phyloP scores from a whole-genome alignment of 2,113 vertebrate species.

The Ophthalmolycus amberensis region DNA sequence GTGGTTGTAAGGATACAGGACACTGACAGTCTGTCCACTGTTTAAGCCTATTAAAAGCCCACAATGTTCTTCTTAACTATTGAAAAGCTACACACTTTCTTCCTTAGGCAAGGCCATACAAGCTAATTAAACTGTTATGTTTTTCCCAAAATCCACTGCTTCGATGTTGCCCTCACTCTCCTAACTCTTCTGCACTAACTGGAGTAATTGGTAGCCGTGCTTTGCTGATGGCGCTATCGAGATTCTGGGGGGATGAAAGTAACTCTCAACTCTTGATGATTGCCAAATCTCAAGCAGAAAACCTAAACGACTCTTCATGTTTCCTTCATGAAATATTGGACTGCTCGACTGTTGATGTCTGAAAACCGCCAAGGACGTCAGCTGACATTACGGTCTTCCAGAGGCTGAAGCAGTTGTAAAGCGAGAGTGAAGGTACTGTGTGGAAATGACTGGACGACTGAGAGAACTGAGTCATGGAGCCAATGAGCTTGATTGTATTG shows the following conservation, averaged over 20 bases:
- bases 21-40: background rate
- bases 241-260: slow-evolving; percentile 50
- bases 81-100: background rate
- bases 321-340: slow-evolving; percentile 1
- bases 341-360: slow-evolving; percentile 1
- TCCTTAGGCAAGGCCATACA: background rate
- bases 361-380: background rate
- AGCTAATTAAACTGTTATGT: slow-evolving; percentile 34
- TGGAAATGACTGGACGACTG: background rate
- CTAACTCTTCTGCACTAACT: slow-evolving; percentile 34
- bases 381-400: too few species aligned
- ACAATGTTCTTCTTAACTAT: background rate
- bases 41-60: background rate
- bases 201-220: slow-evolving; percentile 49
- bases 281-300: slow-evolving; percentile 21
- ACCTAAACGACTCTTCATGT: background rate
- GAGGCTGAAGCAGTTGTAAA: too few species aligned
- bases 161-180: slow-evolving; percentile 42
- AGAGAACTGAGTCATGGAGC: too few species aligned
- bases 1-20: background rate
- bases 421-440: background rate
- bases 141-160: slow-evolving; percentile 10
- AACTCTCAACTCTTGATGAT: slow-evolving; percentile 4
- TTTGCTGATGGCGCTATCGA: slow-evolving; percentile 42
- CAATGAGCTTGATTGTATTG: background rate